Base-by-base conservation (phyloP, 2,797 vertebrate species). In the Vipera ursinii region DNA sequence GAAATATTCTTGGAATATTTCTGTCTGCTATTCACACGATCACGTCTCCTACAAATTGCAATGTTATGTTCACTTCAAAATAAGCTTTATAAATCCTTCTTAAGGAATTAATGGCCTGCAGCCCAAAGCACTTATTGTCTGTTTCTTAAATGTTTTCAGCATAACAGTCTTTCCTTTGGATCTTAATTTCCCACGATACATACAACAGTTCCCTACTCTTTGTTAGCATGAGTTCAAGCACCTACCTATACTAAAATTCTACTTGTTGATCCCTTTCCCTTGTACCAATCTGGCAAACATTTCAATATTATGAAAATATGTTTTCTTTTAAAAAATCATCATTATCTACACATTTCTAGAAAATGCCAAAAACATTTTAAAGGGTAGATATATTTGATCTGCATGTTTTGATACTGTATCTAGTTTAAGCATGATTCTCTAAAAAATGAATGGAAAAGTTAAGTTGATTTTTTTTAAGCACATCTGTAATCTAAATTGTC, bases 251-350 rank as follows among this genome's bases (percentile, higher is more conserved):
- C 98, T 98, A 98, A 98, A 98, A 98, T 97, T 95, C 97, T 98
- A 94, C 96, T 94, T 94, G 96, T 96, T 96, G 93, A 98, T 96
- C 98, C 97, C 95, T 98, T 96, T 96, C 97, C 97, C 97, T 98
- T 98, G 99, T 99, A 99, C 99, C 99, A 99, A 99, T 99, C 98
- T 98, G 98, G 98, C 98, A 99, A 97, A 95, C 96, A 89, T 95
- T 92, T 93, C 92, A 86, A 78, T 92, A 89, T 85, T 13, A 60
- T 61, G 89, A 94, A 93, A 94, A 69, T 94, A 94, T 93, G n/a
- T 92, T 94, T 57, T 53, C 14, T 24, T 91, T 92, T 92, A 32
- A 51, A 91, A 92, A 90, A 92, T 86, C 14, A 93, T 86, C 92
- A 95, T 63, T 53, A 87, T 94, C 91, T 93, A 94, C 94, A 93